Conservation (phyloP, 2,888 invertebrate species). For the Apamea anceps region DNA sequence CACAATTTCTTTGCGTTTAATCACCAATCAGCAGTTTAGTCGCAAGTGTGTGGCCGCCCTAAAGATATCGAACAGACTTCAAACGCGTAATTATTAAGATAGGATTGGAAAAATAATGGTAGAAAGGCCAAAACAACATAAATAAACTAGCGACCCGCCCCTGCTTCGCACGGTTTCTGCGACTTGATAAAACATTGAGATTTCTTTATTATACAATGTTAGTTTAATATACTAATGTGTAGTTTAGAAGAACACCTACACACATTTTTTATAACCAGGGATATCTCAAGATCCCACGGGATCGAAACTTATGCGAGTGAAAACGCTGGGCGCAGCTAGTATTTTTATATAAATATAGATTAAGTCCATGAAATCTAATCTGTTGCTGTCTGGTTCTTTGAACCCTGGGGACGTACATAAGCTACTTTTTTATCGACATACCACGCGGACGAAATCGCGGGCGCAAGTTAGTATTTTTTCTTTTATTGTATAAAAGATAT, state of each 20-base stretch:
- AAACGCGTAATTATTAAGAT: conserved; percentile 8
- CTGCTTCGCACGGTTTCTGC: not conserved
- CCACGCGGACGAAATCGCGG: too few species aligned
- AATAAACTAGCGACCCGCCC: not conserved
- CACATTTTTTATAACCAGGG: too few species aligned
- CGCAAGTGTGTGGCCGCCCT: conserved; percentile 17
- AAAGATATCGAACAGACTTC: conserved; percentile 24
- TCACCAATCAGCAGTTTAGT: not conserved
- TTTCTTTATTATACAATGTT: not conserved
- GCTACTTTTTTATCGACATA: too few species aligned
- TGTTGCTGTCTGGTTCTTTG: not conserved
- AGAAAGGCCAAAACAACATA: conserved; percentile 10
- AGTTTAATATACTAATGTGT: not conserved
- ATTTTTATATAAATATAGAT: too few species aligned
- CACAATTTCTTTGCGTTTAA: not conserved
- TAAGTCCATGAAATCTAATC: not conserved
- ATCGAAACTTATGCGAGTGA: too few species aligned
- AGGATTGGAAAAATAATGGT: not conserved
- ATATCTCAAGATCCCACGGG: too few species aligned
- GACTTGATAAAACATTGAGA: not conserved
- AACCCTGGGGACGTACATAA: too few species aligned
- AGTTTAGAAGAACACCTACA: too few species aligned
- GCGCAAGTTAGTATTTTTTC: too few species aligned
- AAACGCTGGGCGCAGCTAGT: too few species aligned
- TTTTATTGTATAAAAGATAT: too few species aligned